phyloP scores from a whole-genome alignment of 2,797 vertebrate genomes.

The Pseudomugil gertrudae region DNA sequence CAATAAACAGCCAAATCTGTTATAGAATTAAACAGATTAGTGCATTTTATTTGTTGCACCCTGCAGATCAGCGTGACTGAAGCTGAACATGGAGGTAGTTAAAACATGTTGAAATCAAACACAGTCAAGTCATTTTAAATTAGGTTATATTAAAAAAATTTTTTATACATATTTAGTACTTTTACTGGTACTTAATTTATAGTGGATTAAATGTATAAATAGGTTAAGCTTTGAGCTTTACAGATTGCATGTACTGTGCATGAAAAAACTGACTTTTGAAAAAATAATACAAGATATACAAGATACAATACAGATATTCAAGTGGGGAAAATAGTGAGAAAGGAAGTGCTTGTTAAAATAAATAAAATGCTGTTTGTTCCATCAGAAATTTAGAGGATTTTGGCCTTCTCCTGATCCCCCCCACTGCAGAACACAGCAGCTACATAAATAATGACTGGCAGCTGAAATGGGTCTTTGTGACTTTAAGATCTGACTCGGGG shows the following conservation, averaged over 20 bases:
- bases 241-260: neutral
- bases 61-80: neutral
- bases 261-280: neutral
- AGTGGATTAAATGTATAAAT: neutral
- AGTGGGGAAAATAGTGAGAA: neutral
- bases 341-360: neutral
- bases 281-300: too few species aligned
- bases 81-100: neutral
- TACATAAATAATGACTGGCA: conserved; percentile 79
- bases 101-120: neutral
- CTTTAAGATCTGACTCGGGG: conserved; percentile 84
- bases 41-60: too few species aligned
- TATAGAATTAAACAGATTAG: conserved; percentile 24
- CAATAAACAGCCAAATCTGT: conserved; percentile 14
- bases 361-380: conserved; percentile 16
- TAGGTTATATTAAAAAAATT: neutral
- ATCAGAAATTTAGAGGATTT: conserved; percentile 35
- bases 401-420: conserved; percentile 42
- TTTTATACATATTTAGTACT: too few species aligned
- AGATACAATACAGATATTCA: neutral
- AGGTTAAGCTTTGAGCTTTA: neutral
- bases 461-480: conserved; percentile 84
- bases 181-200: neutral
- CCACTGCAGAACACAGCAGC: conserved; percentile 48
- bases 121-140: neutral